Base-by-base conservation (phyloP, 1,140 invertebrate species). In the Dinoponera quadriceps region DNA sequence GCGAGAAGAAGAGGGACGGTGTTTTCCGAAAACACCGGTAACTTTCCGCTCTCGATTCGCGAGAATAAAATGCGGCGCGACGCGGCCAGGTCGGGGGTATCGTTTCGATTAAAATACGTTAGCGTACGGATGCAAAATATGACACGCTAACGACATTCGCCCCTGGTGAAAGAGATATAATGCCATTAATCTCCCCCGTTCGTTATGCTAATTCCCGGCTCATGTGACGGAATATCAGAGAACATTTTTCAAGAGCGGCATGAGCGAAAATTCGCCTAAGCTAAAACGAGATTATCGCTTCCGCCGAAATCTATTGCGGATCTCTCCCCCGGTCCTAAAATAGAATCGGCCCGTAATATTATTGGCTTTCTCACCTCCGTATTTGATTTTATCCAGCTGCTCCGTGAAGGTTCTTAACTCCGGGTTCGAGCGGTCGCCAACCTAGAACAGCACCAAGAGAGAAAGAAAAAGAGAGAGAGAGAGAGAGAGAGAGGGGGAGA, bases 361-460 rank as follows among this genome's bases (percentile, higher is more conserved):
- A 86, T 71, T 51, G 63, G 13, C 27, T 78, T 49, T 85, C 95
- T 95, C 95, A 97, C 97, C 97, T 94, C 97, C 97, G 92, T 97
- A 98, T 92, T 96, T 96, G 87, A 98, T 98, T 95, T 97, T 97
- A 92, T 97, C 97, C 92, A 98, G 94, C 94, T 98, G 97, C 93
- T 98, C 97, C 71, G 97, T 98, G 90, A 98, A 95, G 94, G 97
- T 96, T 91, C 97, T 96, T 77, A 98, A 93, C 92, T 98, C 97
- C 7, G 97, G 96, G 95, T 98, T 98, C 25, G 97, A 98, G 85
- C 97, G 95, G 93, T 98, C 97, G 60, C 97, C 97, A 69, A 98
- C 94, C 97, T 98, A 94, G 84, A 96, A 96, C 89, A 91, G 91
- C 93, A 85, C 29, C 22, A 9, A 44, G 38, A 33, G 29, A 33